Base-by-base conservation (phyloP, 2,113 vertebrate genomes). In the Limnothrissa miodon region DNA sequence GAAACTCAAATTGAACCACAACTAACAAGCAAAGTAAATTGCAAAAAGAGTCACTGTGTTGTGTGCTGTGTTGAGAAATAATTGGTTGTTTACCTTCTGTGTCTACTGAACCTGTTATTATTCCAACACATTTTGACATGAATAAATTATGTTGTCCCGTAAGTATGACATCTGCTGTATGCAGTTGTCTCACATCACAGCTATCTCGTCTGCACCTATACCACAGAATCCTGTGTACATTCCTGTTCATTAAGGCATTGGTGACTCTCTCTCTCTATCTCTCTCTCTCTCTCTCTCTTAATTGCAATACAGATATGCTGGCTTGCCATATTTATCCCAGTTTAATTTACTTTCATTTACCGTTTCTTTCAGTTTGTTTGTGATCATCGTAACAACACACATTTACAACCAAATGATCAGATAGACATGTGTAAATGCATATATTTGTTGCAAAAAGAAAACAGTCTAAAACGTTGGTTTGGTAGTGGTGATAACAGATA, bases 61-160 rank as follows among this genome's bases (percentile, higher is more conserved):
- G 51, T 23, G 59, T 23, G 48, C 56, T 39, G 39, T 45, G 36
- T 46, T 25, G 29, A 29, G 78, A 80, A 46, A 56, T 53, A 74
- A 25, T 5, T 42, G 59, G 59, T 62, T 19, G 51, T 13, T 78
- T 83, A 48, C 79, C 66, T 45, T 83, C n/a, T 42, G 62, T 45
- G 39, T 56, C 79, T 51, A 80, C 36, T 44, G 39, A 59, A 62
- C 25, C 56, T 81, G 80, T 84, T 45, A 78, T 80, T 84, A 81
- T 80, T 78, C 79, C 66, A 84, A 81, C 80, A 78, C 66, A 81
- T 80, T 42, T 45, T 23, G 51, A 84, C 53, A 56, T n/a, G 44
- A 84, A 78, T 45, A 81, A 78, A 84, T 53, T 81, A 84, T 33
- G 62, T 46, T 74, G 29, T 36, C 29, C 33, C 66, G 3, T 56